These are phyloP conservation scores for Melanostoma mellinum DNA, from an alignment of 2,888 invertebrate genomes.

Conservation along the genomic window DNA sequence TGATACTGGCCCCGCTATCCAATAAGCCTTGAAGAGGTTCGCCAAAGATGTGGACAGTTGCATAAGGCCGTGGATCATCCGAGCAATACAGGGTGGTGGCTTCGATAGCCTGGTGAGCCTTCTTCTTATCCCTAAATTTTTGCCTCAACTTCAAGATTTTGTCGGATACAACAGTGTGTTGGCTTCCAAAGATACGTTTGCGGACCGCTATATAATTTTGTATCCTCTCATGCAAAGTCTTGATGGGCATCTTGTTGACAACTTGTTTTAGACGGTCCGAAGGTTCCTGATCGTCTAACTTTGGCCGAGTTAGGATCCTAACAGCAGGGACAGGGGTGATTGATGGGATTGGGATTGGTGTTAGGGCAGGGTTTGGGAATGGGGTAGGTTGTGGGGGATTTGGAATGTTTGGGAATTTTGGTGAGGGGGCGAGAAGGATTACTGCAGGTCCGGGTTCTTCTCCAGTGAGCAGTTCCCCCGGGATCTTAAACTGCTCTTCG, in stretches of 20 bases:
- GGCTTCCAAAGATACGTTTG: neutral
- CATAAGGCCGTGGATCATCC: neutral
- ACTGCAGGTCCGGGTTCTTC: too few species aligned
- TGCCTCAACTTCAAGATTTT: neutral
- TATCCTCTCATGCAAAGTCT: too few species aligned
- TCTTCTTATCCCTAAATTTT: neutral
- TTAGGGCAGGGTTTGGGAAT: too few species aligned
- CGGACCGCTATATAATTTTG: neutral
- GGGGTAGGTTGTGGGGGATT: too few species aligned
- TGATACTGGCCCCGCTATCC: neutral
- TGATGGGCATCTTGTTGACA: too few species aligned
- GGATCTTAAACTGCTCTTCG: too few species aligned
- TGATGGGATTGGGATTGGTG: too few species aligned
- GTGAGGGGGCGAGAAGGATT: too few species aligned
- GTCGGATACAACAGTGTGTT: neutral
- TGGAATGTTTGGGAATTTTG: too few species aligned
- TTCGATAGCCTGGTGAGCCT: neutral
- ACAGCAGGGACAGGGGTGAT: neutral
- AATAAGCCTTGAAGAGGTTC: neutral
- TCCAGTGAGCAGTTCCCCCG: too few species aligned
- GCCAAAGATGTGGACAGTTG: neutral
- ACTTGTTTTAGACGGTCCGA: too few species aligned
- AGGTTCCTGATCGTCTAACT: neutral
- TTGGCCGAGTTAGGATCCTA: neutral
- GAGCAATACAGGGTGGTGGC: neutral